Conservation (phyloP, 2,888 invertebrate genomes). For the Hirtodrosophila cameraria region DNA sequence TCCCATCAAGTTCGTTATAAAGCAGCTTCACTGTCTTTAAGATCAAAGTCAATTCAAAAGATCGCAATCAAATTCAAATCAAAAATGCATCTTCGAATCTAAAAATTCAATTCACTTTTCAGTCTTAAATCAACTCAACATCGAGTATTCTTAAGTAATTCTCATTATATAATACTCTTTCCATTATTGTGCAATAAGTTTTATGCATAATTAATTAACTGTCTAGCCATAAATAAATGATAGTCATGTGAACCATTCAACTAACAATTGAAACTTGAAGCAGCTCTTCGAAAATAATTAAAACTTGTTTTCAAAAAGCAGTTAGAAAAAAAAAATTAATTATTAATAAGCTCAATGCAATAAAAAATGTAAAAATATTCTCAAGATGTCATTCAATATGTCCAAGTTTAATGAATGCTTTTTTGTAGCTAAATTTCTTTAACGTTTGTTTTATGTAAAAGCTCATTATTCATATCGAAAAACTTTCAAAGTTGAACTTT, state of each 20-base stretch:
- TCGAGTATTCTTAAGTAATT: not conserved
- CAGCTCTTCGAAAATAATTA: not conserved
- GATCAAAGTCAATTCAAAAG: conserved; percentile 22
- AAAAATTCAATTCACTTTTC: conserved; percentile 4
- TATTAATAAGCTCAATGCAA: conserved; percentile 4
- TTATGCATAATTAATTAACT: conserved; percentile 7
- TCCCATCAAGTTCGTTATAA: not conserved
- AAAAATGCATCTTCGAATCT: conserved; percentile 20
- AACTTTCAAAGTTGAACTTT: too few species aligned
- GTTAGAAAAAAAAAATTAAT: conserved; percentile 9
- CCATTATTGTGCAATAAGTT: conserved; percentile 1
- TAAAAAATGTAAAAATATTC: not conserved
- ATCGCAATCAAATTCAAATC: conserved; percentile 34
- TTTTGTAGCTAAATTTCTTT: too few species aligned
- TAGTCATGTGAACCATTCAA: conserved; percentile 11
- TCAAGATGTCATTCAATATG: not conserved
- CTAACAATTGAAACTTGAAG: conserved; percentile 3
- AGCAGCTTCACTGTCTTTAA: conserved; percentile 5
- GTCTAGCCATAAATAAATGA: conserved; percentile 2
- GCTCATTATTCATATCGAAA: not conserved
- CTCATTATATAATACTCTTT: not conserved
- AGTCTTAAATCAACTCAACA: not conserved
- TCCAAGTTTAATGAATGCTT: not conserved
- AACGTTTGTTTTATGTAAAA: not conserved
- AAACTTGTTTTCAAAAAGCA: conserved; percentile 19